Conservation (phyloP, 1,140 invertebrate species). For the Drosophila chauvacae region DNA sequence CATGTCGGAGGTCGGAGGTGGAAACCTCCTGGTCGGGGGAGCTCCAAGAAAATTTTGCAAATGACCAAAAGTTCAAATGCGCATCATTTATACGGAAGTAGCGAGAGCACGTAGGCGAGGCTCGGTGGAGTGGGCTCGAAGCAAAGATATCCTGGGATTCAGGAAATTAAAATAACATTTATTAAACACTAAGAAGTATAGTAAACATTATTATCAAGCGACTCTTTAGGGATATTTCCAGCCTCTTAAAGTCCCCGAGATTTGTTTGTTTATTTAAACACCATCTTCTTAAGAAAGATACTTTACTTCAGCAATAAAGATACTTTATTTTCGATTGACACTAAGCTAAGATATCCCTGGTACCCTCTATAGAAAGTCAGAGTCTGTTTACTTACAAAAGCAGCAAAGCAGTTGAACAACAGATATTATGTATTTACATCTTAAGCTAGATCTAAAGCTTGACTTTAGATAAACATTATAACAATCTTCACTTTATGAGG, state of each 20-base stretch:
- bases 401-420: slow-evolving; percentile 8
- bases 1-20: background rate
- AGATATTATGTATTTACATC: background rate
- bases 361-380: background rate
- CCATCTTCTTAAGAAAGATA: background rate
- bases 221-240: background rate
- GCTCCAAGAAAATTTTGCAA: slow-evolving; percentile 53
- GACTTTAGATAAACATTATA: background rate
- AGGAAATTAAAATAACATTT: background rate
- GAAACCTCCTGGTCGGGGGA: background rate
- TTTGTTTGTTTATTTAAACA: background rate
- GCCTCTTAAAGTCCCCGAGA: too few species aligned
- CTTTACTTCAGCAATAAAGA: background rate
- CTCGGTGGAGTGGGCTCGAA: background rate
- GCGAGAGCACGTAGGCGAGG: background rate
- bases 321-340: background rate
- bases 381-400: slow-evolving; percentile 46
- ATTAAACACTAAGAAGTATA: background rate
- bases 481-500: background rate
- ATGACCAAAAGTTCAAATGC: slow-evolving; percentile 67
- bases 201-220: background rate
- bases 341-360: too few species aligned
- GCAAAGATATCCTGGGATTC: background rate
- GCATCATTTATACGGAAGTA: slow-evolving; percentile 59
- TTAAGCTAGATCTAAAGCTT: background rate